A percentile compares a stretch with the other conserved stretches of the same genome.
Conservation (phyloP, 2,797 vertebrate genomes). For the Hemibagrus guttatus region DNA sequence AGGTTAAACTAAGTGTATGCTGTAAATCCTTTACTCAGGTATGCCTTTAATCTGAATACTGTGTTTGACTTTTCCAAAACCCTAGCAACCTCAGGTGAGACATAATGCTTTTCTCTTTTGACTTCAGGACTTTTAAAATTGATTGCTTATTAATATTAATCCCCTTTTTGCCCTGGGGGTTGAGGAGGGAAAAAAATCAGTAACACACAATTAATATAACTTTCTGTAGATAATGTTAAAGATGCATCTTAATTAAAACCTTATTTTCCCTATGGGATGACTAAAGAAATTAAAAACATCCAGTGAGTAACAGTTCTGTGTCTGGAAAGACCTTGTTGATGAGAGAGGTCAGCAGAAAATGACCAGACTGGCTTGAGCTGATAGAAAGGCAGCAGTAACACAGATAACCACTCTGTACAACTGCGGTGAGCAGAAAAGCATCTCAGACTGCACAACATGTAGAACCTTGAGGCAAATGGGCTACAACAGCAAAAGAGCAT, state of each 20-base stretch:
- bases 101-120: neutral
- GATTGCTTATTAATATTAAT: neutral
- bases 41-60: neutral
- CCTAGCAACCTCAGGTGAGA: neutral
- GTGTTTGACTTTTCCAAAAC: neutral
- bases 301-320: no score
- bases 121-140: neutral
- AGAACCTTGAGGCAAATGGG: no score
- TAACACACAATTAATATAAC: neutral
- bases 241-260: neutral
- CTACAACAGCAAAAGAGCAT: no score
- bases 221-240: neutral
- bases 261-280: neutral
- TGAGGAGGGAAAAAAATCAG: neutral
- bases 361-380: no score
- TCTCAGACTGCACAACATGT: no score
- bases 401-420: no score
- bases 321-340: no score
- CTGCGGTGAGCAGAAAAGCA: no score
- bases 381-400: no score
- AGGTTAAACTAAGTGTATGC: neutral
- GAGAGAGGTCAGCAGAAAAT: no score
- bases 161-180: neutral
- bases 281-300: no score
- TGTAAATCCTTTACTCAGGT: neutral